Conservation (phyloP, 2,888 invertebrate genomes). For the Aproaerema taeniolella region DNA sequence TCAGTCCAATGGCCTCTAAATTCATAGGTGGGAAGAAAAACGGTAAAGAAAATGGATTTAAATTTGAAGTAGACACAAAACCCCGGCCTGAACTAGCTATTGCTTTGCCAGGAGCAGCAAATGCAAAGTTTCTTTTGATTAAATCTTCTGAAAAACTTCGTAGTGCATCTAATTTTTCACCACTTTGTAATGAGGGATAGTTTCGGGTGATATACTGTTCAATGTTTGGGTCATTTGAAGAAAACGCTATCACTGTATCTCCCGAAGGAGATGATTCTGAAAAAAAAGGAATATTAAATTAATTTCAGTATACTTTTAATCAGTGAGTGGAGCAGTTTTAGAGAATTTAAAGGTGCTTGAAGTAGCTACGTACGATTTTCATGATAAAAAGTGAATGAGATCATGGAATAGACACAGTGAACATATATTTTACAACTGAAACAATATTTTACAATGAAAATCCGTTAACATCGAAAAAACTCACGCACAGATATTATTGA, state of each 20-base stretch:
- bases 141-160: conserved; percentile 15
- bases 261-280: conserved; percentile 48
- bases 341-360: too few relatives aligned
- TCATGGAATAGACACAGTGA: conserved; percentile 18
- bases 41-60: conserved; percentile 38
- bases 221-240: conserved; percentile 44
- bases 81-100: conserved; percentile 38
- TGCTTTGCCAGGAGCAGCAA: conserved; percentile 36
- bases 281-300: too few relatives aligned
- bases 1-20: conserved; percentile 30
- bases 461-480: too few relatives aligned
- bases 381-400: too few relatives aligned
- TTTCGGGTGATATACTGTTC: conserved; percentile 38
- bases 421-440: too few relatives aligned
- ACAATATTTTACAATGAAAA: too few relatives aligned
- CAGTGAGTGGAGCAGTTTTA: too few relatives aligned
- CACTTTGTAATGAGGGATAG: too few relatives aligned
- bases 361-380: too few relatives aligned
- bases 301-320: too few relatives aligned
- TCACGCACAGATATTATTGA: too few relatives aligned
- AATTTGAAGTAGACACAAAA: conserved; percentile 36
- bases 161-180: too few relatives aligned
- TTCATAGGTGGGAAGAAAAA: conserved; percentile 36
- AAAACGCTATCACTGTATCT: conserved; percentile 44
- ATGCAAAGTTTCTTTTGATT: conserved; percentile 32